Conservation (phyloP, 2,888 invertebrate genomes). For the Pilophorus perplexus region DNA sequence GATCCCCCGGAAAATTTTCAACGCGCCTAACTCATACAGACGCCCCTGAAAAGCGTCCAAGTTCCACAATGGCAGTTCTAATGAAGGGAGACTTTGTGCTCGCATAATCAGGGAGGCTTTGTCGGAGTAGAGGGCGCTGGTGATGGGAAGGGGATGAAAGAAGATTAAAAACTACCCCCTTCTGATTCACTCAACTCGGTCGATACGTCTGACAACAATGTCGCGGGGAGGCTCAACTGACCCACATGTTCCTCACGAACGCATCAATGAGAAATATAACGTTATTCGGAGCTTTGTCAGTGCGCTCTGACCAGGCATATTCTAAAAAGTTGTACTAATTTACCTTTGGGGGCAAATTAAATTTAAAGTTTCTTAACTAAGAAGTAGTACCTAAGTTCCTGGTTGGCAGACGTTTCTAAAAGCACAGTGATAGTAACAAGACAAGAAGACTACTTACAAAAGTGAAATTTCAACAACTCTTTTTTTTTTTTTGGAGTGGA, state of each 20-base stretch:
- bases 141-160: constrained; percentile 10
- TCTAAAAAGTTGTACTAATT: no score
- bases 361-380: no score
- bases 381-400: no score
- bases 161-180: constrained; percentile 37
- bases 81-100: constrained; percentile 34
- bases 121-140: background rate
- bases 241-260: constrained; percentile 23
- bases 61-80: constrained; percentile 29
- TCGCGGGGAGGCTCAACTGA: constrained; percentile 7
- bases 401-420: no score
- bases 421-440: no score
- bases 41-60: background rate
- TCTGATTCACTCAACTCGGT: constrained; percentile 37
- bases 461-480: no score
- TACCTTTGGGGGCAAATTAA: no score
- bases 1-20: background rate
- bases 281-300: no score
- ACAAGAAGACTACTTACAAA: no score
- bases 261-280: no score
- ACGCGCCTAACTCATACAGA: background rate
- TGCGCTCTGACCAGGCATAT: no score
- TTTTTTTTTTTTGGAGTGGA: no score
- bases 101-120: constrained; percentile 34
- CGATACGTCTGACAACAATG: constrained; percentile 28